Conservation (phyloP, 2,888 invertebrate species). For the Pterostichus madidus region DNA sequence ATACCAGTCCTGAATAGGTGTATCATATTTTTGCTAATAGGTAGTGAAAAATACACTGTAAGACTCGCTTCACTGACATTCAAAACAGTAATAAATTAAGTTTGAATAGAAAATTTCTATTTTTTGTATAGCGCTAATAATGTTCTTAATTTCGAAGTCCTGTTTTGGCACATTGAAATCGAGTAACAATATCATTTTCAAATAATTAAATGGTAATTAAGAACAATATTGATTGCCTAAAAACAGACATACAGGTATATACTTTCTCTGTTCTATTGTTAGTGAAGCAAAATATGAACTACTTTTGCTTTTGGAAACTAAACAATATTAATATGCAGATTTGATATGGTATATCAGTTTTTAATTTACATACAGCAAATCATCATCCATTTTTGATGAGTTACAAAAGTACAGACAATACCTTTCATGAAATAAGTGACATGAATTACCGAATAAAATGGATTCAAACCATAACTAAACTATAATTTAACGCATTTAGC, state of each 20-base stretch:
- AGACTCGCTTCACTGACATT: too few relatives aligned
- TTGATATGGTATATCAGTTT: not conserved
- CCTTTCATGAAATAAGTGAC: not conserved
- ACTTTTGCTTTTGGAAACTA: conserved; percentile 20
- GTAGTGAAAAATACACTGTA: too few relatives aligned
- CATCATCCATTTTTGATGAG: not conserved
- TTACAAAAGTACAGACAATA: too few relatives aligned
- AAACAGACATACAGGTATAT: conserved; percentile 9
- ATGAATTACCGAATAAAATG: conserved; percentile 15
- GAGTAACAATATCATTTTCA: conserved; percentile 22
- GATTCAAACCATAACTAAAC: conserved; percentile 14
- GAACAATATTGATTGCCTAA: conserved; percentile 7
- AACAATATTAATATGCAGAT: not conserved
- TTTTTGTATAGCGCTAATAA: too few relatives aligned
- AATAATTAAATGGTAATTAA: conserved; percentile 28
- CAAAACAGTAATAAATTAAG: too few relatives aligned
- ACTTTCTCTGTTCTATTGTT: conserved; percentile 36
- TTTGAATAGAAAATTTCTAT: too few relatives aligned
- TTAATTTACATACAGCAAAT: conserved; percentile 11
- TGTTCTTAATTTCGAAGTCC: too few relatives aligned
- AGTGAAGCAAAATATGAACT: conserved; percentile 17
- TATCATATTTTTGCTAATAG: too few relatives aligned
- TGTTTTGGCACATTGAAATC: too few relatives aligned
- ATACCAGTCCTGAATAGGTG: too few relatives aligned
- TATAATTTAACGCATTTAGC: conserved; percentile 6